phyloP scores from a whole-genome alignment of 2,113 vertebrate genomes.

The Myotis brandtii region DNA sequence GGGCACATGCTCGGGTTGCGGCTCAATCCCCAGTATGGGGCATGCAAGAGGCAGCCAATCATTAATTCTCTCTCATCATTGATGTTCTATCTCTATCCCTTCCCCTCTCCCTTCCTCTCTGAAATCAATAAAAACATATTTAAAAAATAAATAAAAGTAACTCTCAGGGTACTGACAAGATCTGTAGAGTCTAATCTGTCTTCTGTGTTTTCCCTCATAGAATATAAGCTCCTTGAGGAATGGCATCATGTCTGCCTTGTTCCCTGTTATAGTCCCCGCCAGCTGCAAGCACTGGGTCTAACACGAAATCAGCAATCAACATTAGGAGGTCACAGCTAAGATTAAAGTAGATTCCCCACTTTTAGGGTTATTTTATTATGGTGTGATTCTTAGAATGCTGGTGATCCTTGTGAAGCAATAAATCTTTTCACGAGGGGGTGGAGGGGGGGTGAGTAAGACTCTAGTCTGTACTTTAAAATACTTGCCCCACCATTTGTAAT shows the following conservation, averaged over 20 bases:
- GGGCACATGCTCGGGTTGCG: no score
- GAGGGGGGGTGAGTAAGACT: neutral
- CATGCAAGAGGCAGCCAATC: no score
- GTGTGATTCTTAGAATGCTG: neutral
- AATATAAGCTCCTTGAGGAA: neutral
- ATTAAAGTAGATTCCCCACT: neutral
- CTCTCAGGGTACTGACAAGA: neutral
- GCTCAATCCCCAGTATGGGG: no score
- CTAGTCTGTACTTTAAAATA: neutral
- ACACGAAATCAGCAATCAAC: neutral
- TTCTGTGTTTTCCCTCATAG: neutral
- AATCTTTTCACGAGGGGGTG: neutral
- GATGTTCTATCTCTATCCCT: no score
- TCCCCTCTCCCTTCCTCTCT: no score
- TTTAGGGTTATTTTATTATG: neutral
- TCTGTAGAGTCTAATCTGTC: neutral
- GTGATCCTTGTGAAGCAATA: neutral
- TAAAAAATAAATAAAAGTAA: neutral
- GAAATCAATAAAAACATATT: no score
- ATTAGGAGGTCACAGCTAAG: neutral
- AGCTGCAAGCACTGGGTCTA: neutral
- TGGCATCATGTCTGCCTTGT: neutral
- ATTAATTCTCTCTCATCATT: no score
- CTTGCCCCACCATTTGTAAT: neutral
- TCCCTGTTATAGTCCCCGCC: neutral